Base-by-base conservation (phyloP, 2,888 invertebrate genomes). In the Parochlus steinenii region DNA sequence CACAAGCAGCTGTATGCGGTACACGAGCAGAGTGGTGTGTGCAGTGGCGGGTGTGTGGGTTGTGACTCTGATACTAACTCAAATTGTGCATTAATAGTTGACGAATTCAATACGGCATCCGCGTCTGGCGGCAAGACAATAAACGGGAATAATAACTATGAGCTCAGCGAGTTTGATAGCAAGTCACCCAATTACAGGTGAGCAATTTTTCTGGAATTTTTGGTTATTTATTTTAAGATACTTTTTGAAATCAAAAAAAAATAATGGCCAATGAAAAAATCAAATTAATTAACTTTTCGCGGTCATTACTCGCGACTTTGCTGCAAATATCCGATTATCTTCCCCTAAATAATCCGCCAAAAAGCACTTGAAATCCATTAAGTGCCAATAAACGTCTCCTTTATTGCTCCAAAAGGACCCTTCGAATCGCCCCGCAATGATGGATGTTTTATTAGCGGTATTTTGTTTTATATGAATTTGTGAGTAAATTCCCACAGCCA, bases 131-230 rank as follows among this genome's bases (percentile, higher is more conserved):
- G 71, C 42, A 74, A 72, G 54, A 71, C 71, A 10, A 57, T 64
- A 40, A 77, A 76, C 56, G 75, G 76, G 33, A 78, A 78, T 58
- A 79, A 78, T 56, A 79, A 77, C 52, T 79, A 78, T 57, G 80
- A 81, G 56, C 69, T 79, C 69, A 68, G 76, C 32, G 80, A 81
- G 57, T 67, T 79, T 49, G 73, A 65, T 51, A 40, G 44, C 29
- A 42, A 43, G 37, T 41, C 42, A 37, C 45, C 46, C 41, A 44
- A 44, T 23, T 46, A 45, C 45, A 46, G 46, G 46, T 46, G 44
- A 34, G 28, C 8, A 26, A 10, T 6, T 6, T 6, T 12, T 6
- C 6, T 26, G 7, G 11, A 6, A 26, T 8, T 26, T 6, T 11
- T 10, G 6, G 26, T 22, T 6, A 22, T 22, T 22, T 22, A 22